Conservation (phyloP, 1,140 invertebrate genomes). For the Papilio dardanus region DNA sequence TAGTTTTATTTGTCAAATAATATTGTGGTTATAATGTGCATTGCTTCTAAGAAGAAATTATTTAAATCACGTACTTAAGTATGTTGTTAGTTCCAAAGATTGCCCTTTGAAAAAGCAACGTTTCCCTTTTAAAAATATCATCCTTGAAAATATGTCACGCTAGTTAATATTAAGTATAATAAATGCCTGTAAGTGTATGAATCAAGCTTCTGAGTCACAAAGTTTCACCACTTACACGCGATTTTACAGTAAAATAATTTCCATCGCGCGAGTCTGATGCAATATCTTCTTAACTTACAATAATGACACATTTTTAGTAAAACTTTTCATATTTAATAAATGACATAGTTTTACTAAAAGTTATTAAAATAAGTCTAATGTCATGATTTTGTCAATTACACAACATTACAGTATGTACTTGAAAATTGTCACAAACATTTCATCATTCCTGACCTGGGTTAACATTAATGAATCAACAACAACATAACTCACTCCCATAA, state of each 20-base stretch:
- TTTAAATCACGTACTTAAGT: too few species aligned
- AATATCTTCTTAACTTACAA: not conserved
- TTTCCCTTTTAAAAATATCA: too few species aligned
- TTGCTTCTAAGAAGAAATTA: too few species aligned
- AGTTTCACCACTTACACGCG: not conserved
- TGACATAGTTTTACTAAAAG: not conserved
- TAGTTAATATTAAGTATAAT: too few species aligned
- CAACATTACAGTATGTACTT: not conserved
- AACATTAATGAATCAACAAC: not conserved
- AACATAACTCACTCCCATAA: too few species aligned
- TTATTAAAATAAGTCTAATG: not conserved
- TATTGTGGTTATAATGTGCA: too few species aligned
- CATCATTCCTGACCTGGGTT: not conserved
- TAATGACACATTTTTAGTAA: not conserved
- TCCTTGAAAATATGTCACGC: too few species aligned
- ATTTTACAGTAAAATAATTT: slow-evolving; percentile 3
- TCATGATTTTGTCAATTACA: not conserved
- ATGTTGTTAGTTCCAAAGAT: too few species aligned
- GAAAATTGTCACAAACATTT: not conserved
- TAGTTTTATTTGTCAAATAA: not conserved
- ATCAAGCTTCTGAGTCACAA: not conserved
- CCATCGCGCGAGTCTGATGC: slow-evolving; percentile 11
- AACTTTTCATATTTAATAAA: not conserved
- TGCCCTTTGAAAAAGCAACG: too few species aligned
- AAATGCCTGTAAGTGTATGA: not conserved